phyloP scores from a whole-genome alignment of 2,113 vertebrate species.

The Hippotragus niger region DNA sequence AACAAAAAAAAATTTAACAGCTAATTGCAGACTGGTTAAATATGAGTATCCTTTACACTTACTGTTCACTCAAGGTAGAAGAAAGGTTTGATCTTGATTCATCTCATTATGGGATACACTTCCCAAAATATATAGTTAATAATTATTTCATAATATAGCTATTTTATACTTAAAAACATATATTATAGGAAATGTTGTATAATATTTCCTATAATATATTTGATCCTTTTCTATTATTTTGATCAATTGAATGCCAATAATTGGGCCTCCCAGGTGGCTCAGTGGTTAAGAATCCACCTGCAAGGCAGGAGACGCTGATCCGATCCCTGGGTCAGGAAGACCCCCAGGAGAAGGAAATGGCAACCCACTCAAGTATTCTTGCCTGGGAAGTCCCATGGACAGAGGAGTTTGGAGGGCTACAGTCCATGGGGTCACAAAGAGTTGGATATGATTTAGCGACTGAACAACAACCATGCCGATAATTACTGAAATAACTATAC shows the following conservation, averaged over 20 bases:
- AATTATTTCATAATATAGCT: background rate
- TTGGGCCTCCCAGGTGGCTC: background rate
- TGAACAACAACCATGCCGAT: background rate
- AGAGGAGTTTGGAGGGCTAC: background rate
- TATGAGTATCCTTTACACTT: too few relatives aligned
- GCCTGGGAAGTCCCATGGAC: background rate
- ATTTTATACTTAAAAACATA: background rate
- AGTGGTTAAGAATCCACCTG: background rate
- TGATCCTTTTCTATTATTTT: background rate
- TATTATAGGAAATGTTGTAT: background rate
- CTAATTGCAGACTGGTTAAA: background rate
- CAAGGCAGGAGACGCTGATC: background rate
- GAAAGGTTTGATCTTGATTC: rapidly evolving
- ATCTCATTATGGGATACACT: background rate
- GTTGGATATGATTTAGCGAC: background rate
- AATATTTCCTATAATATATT: background rate
- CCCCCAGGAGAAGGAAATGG: background rate
- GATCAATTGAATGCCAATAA: background rate
- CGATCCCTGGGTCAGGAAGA: background rate
- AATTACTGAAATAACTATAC: background rate
- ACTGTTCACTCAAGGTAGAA: background rate
- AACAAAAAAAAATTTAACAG: background rate
- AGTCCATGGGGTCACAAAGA: background rate
- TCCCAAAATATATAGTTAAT: background rate
- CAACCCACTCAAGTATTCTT: background rate